Evolutionary conservation across 1,140 invertebrate species (phyloP), one percentile per base, ranked within the genome.

Genomic region (Chlorops oryzae): DNA sequence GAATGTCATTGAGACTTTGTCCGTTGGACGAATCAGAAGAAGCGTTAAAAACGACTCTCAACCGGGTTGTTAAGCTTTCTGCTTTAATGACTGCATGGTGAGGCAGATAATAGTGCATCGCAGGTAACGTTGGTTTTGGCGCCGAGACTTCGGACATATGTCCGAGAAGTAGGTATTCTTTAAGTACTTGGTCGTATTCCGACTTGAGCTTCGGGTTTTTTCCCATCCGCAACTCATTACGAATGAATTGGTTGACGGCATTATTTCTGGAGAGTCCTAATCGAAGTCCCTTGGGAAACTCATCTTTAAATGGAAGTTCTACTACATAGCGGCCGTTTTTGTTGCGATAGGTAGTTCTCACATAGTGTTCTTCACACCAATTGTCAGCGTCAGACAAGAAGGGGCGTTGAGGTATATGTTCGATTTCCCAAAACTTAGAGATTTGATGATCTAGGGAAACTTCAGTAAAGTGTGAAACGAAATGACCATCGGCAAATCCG

Each of bases 361-460:
- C 15, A 42, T 23, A 42, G 3, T n/a, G 6, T 13, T 42, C 7
- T 20, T 42, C 40, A 15, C 40, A 42, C n/a, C 15, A 42, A 6
- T 23, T 7, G 9, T 42, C 40, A 13, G 20, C 12, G 12, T 20
- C 3, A 22, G 40, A 42, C 21, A 42, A 23, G 3, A 10, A 3
- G 2, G 21, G 13, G 13, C 13, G 13, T 23, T 22, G 7, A 6
- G 40, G 40, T 5, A 42, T 9, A 13, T 42, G 22, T 15, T 42
- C 40, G 10, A 42, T 12, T 22, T 42, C 40, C 40, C 40, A 42
- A 20, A 42, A 42, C 3, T 15, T 10, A n/a, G 40, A 42, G 6
- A 42, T 10, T 2, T 20, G 18, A 6, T 23, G 12, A 23, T 23
- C 20, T 13, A 42, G 17, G 12, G 15, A 5, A 5, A 42, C n/a